Percentiles rank a stretch among this genome's conserved stretches.
Evolutionary conservation across 2,113 vertebrate species (phyloP).

Genomic region (Collichthys lucidus): DNA sequence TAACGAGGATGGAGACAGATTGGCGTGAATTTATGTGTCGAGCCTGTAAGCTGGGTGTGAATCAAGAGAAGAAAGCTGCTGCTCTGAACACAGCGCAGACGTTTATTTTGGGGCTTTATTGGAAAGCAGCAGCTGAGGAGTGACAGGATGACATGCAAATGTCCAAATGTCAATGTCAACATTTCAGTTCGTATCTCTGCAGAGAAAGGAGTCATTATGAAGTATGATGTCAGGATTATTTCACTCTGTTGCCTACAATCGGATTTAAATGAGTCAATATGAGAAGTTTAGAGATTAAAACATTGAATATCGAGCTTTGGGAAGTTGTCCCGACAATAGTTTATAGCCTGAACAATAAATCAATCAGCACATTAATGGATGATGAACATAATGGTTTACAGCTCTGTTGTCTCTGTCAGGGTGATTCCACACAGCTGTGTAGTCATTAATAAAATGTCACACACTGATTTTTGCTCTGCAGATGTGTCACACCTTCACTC

Average conservation of each 20-base stretch:
- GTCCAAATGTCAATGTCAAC: too few relatives aligned
- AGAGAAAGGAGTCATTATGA: too few relatives aligned
- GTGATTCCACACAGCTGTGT: background rate
- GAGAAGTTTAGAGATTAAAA: too few relatives aligned
- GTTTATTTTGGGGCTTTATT: background rate
- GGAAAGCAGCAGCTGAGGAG: too few relatives aligned
- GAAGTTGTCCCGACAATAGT: background rate
- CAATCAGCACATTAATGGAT: fast-evolving
- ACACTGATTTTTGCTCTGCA: background rate
- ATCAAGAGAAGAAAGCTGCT: conserved; percentile 16
- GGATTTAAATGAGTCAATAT: too few relatives aligned
- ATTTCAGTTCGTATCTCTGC: too few relatives aligned
- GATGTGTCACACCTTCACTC: background rate
- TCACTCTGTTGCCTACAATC: too few relatives aligned
- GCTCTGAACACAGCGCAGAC: background rate
- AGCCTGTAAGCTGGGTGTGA: conserved; percentile 5
- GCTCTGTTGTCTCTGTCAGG: background rate
- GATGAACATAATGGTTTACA: background rate
- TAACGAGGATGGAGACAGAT: conserved; percentile 52
- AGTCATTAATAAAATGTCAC: background rate
- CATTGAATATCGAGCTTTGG: background rate
- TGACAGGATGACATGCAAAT: too few relatives aligned
- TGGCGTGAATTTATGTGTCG: conserved; percentile 63
- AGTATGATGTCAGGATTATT: too few relatives aligned
- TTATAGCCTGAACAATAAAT: background rate